Conservation (phyloP, 2,113 vertebrate genomes). For the Sigmodon hispidus region DNA sequence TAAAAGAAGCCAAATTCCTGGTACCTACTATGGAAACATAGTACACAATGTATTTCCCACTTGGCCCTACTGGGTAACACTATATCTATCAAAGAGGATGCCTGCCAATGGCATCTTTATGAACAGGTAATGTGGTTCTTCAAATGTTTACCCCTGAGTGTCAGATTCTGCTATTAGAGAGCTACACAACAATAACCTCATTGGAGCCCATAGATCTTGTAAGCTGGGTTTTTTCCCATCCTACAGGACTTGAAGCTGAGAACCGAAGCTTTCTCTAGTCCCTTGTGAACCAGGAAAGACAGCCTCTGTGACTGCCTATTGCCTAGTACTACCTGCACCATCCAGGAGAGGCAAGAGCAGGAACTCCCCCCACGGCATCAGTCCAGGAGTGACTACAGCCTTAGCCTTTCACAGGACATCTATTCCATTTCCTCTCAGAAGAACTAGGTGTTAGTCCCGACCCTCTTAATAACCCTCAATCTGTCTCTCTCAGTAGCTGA, state of each 20-base stretch:
- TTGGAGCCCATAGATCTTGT: neutral
- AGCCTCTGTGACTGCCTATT: neutral
- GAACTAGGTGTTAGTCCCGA: neutral
- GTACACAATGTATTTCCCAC: neutral
- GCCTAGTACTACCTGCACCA: fast-evolving
- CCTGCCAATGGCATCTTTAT: neutral
- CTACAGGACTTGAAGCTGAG: neutral
- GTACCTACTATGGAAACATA: fast-evolving
- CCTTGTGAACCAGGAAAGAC: neutral
- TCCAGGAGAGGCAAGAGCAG: neutral
- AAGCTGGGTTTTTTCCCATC: neutral
- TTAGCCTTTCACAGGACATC: neutral
- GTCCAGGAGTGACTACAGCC: fast-evolving
- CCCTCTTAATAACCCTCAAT: neutral
- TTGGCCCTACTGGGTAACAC: fast-evolving
- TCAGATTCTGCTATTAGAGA: neutral
- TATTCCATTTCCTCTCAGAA: neutral
- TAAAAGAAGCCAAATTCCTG: neutral
- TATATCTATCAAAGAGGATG: neutral
- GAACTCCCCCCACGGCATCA: neutral
- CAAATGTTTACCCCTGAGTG: neutral
- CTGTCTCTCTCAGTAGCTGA: fast-evolving
- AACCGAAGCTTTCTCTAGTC: neutral
- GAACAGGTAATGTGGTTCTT: neutral
- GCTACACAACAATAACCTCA: neutral